These are phyloP conservation scores for Biston betularia DNA, from an alignment of 2,888 invertebrate genomes.

Conservation along the genomic window DNA sequence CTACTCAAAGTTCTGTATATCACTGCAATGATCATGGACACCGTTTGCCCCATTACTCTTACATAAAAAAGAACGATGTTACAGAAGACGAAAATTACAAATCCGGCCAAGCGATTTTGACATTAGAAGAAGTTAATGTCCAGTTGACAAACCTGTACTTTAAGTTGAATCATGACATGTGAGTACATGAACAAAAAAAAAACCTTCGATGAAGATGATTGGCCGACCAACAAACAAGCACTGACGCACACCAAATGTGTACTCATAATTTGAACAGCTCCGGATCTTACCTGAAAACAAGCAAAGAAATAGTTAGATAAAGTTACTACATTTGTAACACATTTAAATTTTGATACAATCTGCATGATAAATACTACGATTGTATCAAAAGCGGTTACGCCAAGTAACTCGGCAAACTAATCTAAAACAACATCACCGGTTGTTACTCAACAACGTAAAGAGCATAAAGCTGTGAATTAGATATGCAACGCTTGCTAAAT, in stretches of 20 bases:
- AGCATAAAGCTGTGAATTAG: slow-evolving; percentile 52
- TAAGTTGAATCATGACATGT: too few species aligned
- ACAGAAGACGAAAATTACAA: too few species aligned
- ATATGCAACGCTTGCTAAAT: slow-evolving; percentile 57
- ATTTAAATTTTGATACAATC: slow-evolving; percentile 50
- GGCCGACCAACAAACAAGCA: not conserved
- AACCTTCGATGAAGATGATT: not conserved
- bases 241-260: not conserved
- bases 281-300: slow-evolving; percentile 63
- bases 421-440: slow-evolving; percentile 46
- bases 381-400: slow-evolving; percentile 45
- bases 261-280: slow-evolving; percentile 11
- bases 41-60: too few species aligned
- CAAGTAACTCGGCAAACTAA: slow-evolving; percentile 40
- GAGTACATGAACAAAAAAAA: not conserved
- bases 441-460: slow-evolving; percentile 40
- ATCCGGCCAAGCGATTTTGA: not conserved
- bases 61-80: too few species aligned
- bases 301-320: slow-evolving; percentile 47
- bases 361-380: slow-evolving; percentile 49
- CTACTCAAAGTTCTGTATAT: too few species aligned
- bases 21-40: too few species aligned
- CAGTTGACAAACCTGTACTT: too few species aligned
- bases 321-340: slow-evolving; percentile 38
- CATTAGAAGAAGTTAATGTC: not conserved